These are phyloP conservation scores for Schizaphis graminum DNA, from an alignment of 2,888 invertebrate species.

Conservation along the genomic window DNA sequence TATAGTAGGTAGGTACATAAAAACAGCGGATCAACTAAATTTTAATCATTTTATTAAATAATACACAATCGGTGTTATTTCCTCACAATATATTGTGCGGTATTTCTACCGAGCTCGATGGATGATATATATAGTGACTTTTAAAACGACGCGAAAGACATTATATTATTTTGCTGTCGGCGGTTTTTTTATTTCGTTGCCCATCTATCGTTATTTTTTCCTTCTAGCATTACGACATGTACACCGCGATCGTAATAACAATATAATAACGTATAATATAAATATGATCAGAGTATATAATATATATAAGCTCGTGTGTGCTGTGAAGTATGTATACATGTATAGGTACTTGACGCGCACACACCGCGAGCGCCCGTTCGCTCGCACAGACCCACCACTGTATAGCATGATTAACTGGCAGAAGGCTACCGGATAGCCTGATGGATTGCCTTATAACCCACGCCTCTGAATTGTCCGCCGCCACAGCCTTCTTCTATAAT, in stretches of 20 bases:
- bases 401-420: conserved; percentile 50
- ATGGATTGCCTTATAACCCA: conserved; percentile 57
- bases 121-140: background rate
- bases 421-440: conserved; percentile 63
- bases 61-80: background rate
- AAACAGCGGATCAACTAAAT: background rate
- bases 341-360: background rate
- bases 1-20: no score
- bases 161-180: background rate
- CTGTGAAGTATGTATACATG: background rate
- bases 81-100: background rate
- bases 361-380: background rate
- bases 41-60: background rate
- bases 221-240: background rate
- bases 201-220: background rate
- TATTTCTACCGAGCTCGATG: background rate
- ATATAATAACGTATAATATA: background rate
- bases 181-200: background rate
- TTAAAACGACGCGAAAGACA: background rate
- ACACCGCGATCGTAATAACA: conserved; percentile 3
- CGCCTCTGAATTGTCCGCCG: conserved; percentile 34
- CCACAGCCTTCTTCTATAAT: background rate
- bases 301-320: background rate
- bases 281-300: background rate
- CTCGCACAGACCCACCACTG: background rate